Base-by-base conservation (phyloP, 2,888 invertebrate genomes). In the Eucera pruinosa region DNA sequence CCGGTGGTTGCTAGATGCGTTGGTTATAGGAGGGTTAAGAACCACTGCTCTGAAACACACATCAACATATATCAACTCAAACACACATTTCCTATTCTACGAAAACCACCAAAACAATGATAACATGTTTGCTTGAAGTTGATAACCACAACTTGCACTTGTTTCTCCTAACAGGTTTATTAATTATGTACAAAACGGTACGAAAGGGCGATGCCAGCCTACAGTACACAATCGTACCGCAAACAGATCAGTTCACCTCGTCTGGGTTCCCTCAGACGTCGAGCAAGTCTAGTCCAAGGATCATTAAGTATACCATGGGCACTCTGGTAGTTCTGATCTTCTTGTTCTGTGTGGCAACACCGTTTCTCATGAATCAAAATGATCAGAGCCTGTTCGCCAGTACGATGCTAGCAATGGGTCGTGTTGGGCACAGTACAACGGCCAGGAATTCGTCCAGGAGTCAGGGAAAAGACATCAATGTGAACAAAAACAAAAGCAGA, bases 181-280 rank as follows among this genome's bases (percentile, higher is more conserved):
- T 69, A 79, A 83, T 74, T 70, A 96, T 96, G 96, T 96, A 96
- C 93, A 96, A 96, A 93, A 96, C 95, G 85, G 95, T 96, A 90
- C 93, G 95, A 80, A 95, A 95, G 91, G 96, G 96, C 79, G 96
- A 96, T 91, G 95, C 95, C 88, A 95, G 95, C 89, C 94, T 96
- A 86, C 96, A 96, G 90, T 96, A 96, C 92, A 95, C 95, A 85
- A 96, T 96, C 87, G 93, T 96, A 81, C 95, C 95, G 73, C 95
- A 95, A 91, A 95, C 95, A 71, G 96, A 95, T 78, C 88, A 86
- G 78, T 85, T 88, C 23, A 52, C 84, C 15, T 55, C 82, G 5
- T 80, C 81, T 62, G 83, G 82, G 15, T 81, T 85, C 50, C 74
- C 86, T 52, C 82, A 79, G 54, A 36, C 75, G 23, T 65, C 71